Conservation (phyloP, 2,888 invertebrate species). For the Hoplodrina blanda region DNA sequence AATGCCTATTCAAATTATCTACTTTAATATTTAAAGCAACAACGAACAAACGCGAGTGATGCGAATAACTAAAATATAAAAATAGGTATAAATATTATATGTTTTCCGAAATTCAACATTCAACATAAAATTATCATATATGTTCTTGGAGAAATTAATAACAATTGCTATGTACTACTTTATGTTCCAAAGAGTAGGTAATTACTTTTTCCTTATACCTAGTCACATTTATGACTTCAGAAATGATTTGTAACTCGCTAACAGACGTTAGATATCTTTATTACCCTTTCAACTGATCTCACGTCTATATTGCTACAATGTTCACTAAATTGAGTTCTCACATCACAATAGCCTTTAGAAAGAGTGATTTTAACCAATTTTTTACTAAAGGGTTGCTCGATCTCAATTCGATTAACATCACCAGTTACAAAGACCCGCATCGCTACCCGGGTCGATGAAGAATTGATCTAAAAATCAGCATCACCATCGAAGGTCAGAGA, state of each 20-base stretch:
- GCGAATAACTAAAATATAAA: slow-evolving; percentile 15
- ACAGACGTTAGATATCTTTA: slow-evolving; percentile 80
- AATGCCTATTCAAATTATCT: too few species aligned
- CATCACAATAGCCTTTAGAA: slow-evolving; percentile 87
- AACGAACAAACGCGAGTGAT: not conserved
- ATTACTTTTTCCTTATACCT: slow-evolving; percentile 42
- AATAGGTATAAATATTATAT: too few species aligned
- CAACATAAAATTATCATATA: slow-evolving; percentile 20
- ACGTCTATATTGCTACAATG: slow-evolving; percentile 77
- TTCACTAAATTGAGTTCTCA: slow-evolving; percentile 89
- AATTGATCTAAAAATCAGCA: slow-evolving; percentile 35
- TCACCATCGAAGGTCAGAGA: slow-evolving; percentile 76
- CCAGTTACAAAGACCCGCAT: slow-evolving; percentile 74
- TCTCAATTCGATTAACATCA: slow-evolving; percentile 88
- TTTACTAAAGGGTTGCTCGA: slow-evolving; percentile 90
- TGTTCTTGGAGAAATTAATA: slow-evolving; percentile 18
- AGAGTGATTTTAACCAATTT: slow-evolving; percentile 87
- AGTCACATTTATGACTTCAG: slow-evolving; percentile 57
- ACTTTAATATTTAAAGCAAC: not conserved
- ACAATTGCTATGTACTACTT: slow-evolving; percentile 26
- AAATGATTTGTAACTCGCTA: slow-evolving; percentile 60
- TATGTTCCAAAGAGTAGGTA: slow-evolving; percentile 21
- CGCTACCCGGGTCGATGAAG: slow-evolving; percentile 57
- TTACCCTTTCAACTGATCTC: slow-evolving; percentile 81
- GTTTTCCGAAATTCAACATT: slow-evolving; percentile 32